Evolutionary conservation across 2,888 invertebrate species (phyloP).

Genomic region (Caenorhabditis macrosperma): DNA sequence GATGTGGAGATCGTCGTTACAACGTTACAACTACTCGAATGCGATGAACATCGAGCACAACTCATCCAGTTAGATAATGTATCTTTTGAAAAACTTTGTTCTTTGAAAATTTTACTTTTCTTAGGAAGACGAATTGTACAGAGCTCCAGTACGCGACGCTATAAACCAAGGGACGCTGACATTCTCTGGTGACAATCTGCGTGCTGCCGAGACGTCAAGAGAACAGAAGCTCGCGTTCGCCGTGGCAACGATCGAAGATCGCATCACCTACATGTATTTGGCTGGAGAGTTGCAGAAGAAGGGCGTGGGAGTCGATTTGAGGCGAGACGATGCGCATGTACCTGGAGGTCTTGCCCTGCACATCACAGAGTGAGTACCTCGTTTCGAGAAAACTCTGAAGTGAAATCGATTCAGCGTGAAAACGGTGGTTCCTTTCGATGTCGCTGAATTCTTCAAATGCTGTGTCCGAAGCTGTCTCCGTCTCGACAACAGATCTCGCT

Average conservation of each 20-base stretch:
- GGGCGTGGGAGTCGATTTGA: constrained; percentile 64
- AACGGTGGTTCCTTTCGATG: constrained; percentile 41
- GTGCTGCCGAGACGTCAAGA: constrained; percentile 20
- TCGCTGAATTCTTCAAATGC: constrained; percentile 51
- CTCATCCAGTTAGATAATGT: constrained; percentile 57
- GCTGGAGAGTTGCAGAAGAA: constrained; percentile 70
- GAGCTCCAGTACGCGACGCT: constrained; percentile 1
- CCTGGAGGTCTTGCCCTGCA: constrained; percentile 71
- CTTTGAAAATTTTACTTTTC: neutral
- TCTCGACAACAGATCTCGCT: constrained; percentile 61
- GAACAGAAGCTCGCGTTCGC: constrained; percentile 65
- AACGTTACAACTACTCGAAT: constrained; percentile 54
- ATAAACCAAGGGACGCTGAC: constrained; percentile 14
- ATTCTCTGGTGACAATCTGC: neutral
- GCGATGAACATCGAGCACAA: constrained; percentile 42
- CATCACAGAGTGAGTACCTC: constrained; percentile 63
- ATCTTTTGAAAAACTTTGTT: neutral
- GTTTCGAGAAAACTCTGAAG: neutral
- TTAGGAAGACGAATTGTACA: constrained; percentile 12
- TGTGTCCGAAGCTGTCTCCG: constrained; percentile 70
- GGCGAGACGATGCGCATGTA: constrained; percentile 60
- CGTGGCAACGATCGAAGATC: constrained; percentile 75
- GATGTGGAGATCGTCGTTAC: constrained; percentile 42
- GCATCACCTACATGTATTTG: constrained; percentile 68
- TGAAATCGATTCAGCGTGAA: constrained; percentile 37